phyloP scores from a whole-genome alignment of 2,797 vertebrate species.

The Vespertilio murinus region DNA sequence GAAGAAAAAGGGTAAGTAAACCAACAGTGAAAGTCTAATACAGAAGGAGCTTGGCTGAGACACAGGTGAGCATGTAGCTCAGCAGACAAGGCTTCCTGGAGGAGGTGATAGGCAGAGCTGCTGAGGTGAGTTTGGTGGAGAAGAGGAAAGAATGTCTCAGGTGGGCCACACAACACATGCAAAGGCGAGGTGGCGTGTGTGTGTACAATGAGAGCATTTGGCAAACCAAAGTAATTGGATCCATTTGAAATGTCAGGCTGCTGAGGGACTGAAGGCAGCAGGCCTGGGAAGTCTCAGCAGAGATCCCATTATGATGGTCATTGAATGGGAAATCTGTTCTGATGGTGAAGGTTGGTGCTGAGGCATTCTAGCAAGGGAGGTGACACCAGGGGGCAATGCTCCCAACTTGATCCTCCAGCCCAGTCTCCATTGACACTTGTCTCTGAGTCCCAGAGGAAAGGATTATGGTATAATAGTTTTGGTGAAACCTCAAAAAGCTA shows the following conservation, averaged over 20 bases:
- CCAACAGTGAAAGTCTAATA: background rate
- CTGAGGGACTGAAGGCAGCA: background rate
- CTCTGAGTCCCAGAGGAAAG: background rate
- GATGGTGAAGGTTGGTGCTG: background rate
- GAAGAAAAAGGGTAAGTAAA: background rate
- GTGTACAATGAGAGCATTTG: background rate
- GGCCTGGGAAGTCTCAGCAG: background rate
- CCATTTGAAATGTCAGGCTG: background rate
- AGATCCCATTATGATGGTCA: background rate
- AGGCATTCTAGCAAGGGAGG: background rate
- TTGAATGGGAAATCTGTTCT: background rate
- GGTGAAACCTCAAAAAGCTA: background rate
- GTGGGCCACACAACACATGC: background rate
- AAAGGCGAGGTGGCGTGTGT: background rate
- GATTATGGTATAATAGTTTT: background rate
- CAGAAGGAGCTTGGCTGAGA: background rate
- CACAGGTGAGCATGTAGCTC: background rate
- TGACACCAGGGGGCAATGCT: background rate
- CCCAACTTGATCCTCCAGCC: background rate
- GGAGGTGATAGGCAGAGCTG: background rate
- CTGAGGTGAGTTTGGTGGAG: background rate
- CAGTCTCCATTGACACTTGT: background rate
- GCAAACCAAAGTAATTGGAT: background rate
- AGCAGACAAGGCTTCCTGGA: background rate
- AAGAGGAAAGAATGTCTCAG: background rate